Evolutionary conservation across 2,797 vertebrate species (phyloP), one percentile per base, ranked within the genome.

Genomic region (Percopsis omiscomaycus): DNA sequence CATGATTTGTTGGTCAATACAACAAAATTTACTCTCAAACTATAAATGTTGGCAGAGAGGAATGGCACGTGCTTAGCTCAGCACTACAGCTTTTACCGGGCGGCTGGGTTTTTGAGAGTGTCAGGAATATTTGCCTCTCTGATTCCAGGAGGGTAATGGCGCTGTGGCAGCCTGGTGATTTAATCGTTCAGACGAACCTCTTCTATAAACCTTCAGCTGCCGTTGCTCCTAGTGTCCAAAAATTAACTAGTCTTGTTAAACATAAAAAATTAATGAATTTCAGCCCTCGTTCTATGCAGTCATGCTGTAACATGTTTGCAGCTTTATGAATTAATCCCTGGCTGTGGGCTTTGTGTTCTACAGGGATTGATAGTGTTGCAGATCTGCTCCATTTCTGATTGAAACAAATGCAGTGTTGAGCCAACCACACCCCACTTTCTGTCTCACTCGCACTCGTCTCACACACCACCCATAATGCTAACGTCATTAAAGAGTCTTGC

Each of bases 281-380:
- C 46, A 54, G 56, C 59, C 13, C 16, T 59, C 55, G 12, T 58
- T 75, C 42, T 60, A 27, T 74, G 55, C 55, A 65, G 67, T 83
- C 63, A 70, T 69, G 67, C 79, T 75, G 69, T 81, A 77, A 84
- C 9, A 75, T 86, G 84, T 86, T 84, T 81, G 74, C 67, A 73
- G 71, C 73, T 78, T 87, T 70, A 85, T 87, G 76, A 81, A 83
- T 86, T 73, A 83, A 86, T 89, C 84, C 78, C 73, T 68, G 64
- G 55, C 79, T 69, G 52, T 73, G 68, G 73, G 76, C 76, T 82
- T 49, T 74, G 65, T 80, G 61, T 83, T 82, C 77, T 63, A 55
- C 69, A 53, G 64, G 61, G 77, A 82, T 79, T 72, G 62, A 55
- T 77, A 73, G 67, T 74, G 67, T 80, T 81, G 54, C 66, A 78